Conservation (phyloP, 64 coral and sea anemone genomes). For the Trachythela sp. region DNA sequence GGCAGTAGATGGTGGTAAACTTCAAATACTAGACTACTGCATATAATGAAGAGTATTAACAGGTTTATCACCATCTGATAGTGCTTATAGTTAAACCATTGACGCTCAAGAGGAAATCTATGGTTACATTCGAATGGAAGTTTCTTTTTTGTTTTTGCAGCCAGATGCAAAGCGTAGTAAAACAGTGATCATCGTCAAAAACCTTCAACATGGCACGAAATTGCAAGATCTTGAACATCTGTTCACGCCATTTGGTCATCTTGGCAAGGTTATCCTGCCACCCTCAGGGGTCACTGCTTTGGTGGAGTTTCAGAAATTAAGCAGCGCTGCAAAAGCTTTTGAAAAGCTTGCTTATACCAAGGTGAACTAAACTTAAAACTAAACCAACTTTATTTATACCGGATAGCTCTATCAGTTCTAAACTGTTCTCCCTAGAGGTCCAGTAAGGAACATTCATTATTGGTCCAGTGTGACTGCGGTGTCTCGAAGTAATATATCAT, state of each 20-base stretch:
- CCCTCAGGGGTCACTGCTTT: constrained; percentile 86
- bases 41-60: no score
- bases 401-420: no score
- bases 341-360: constrained; percentile 89
- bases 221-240: constrained; percentile 65
- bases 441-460: no score
- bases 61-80: no score
- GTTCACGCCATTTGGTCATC: constrained; percentile 77
- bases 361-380: constrained; percentile 11
- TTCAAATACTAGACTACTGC: no score
- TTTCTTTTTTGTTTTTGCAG: constrained; percentile 33
- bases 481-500: no score
- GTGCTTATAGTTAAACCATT: neutral
- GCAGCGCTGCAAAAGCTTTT: constrained; percentile 81
- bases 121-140: neutral
- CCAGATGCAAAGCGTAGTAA: constrained; percentile 75
- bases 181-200: constrained; percentile 92
- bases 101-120: no score
- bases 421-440: no score
- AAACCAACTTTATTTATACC: neutral
- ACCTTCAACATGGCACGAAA: constrained; percentile 76
- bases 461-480: no score
- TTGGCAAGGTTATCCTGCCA: constrained; percentile 68
- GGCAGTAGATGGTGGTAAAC: no score
- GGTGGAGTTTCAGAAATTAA: constrained; percentile 71